These are phyloP conservation scores for Zootoca vivipara DNA, from an alignment of 2,113 vertebrate genomes.

Conservation along the genomic window DNA sequence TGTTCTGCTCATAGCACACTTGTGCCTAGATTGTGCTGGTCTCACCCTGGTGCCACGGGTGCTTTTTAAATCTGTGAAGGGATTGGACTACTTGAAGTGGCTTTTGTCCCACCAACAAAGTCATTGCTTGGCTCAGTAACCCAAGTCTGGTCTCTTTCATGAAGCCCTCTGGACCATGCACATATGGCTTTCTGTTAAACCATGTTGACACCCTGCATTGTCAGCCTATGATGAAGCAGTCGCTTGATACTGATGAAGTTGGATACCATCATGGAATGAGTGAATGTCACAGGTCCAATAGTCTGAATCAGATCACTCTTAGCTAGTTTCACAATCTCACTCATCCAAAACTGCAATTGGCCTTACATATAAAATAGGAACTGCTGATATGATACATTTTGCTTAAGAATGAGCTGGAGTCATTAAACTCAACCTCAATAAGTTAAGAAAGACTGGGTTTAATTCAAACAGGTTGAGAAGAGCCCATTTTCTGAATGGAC, in stretches of 20 bases:
- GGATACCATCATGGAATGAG: too few species aligned
- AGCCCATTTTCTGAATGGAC: constrained; percentile 49
- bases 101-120: neutral
- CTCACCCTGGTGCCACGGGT: neutral
- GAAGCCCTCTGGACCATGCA: neutral
- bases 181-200: neutral
- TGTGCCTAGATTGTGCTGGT: neutral
- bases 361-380: neutral
- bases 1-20: neutral
- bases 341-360: neutral
- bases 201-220: neutral
- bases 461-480: constrained; percentile 50
- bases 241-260: neutral
- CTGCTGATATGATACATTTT: constrained; percentile 5
- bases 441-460: constrained; percentile 42
- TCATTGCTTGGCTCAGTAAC: neutral
- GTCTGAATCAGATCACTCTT: neutral
- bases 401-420: constrained; percentile 43
- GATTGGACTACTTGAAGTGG: neutral
- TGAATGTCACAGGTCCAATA: neutral
- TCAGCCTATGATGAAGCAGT: neutral
- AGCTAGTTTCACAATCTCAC: neutral
- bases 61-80: neutral
- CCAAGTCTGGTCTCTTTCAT: too few species aligned
- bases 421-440: neutral